Percentiles rank a stretch among this genome's conserved stretches.
These are phyloP conservation scores for Calephelis perditalis DNA, from an alignment of 2,888 invertebrate genomes.

Conservation along the genomic window DNA sequence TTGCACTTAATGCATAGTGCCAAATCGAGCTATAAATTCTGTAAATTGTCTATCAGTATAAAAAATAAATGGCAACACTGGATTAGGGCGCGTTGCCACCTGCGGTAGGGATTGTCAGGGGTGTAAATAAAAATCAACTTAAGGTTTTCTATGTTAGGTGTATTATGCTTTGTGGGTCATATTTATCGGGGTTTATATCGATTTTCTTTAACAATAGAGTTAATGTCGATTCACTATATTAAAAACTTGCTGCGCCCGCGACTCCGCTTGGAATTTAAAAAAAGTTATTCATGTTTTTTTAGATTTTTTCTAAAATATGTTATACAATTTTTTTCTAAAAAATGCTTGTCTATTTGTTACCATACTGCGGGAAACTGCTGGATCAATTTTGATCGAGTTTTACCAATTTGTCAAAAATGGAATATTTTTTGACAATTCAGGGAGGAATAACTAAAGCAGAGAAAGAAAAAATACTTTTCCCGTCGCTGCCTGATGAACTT, in stretches of 20 bases:
- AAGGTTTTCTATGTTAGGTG: neutral
- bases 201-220: slow-evolving; percentile 16
- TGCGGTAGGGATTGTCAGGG: slow-evolving; percentile 10
- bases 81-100: slow-evolving; percentile 21
- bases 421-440: too few species aligned
- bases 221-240: slow-evolving; percentile 8
- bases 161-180: slow-evolving; percentile 1
- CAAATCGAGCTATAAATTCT: slow-evolving; percentile 9
- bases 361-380: too few species aligned
- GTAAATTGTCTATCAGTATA: slow-evolving; percentile 16
- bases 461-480: too few species aligned
- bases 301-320: too few species aligned
- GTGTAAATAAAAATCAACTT: slow-evolving; percentile 8
- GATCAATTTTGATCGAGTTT: too few species aligned
- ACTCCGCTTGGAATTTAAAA: too few species aligned
- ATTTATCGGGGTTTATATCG: slow-evolving; percentile 21
- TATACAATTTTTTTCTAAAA: too few species aligned
- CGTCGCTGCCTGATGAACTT: too few species aligned
- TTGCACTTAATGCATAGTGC: slow-evolving; percentile 8
- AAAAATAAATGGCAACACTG: slow-evolving; percentile 20
- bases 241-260: neutral
- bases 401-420: too few species aligned
- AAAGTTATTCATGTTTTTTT: too few species aligned
- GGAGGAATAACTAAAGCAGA: too few species aligned
- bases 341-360: too few species aligned